Evolutionary conservation across 2,888 invertebrate species (phyloP).

Genomic region (Eupeodes latifasciatus): DNA sequence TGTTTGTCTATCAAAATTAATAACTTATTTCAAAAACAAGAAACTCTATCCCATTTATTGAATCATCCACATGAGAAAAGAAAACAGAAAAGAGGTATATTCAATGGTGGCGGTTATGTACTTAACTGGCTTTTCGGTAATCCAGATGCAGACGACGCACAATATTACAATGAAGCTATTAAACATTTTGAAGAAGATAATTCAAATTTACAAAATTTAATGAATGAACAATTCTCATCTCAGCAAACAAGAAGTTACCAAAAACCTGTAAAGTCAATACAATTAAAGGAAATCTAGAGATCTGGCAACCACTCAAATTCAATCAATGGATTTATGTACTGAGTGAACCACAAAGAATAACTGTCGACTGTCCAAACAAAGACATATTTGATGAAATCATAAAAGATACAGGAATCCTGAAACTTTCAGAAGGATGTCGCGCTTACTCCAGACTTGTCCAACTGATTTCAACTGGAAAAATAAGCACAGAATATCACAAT

Average conservation of each 20-base stretch:
- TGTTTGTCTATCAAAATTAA: no score
- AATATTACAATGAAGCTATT: no score
- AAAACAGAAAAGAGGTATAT: no score
- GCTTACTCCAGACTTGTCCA: conserved; percentile 4
- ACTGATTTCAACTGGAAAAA: conserved; percentile 4
- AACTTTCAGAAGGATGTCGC: conserved; percentile 1
- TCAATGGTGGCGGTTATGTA: no score
- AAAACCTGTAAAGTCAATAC: conserved; percentile 19
- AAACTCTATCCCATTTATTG: no score
- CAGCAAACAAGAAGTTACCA: conserved; percentile 3
- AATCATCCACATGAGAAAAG: no score
- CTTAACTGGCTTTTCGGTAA: no score
- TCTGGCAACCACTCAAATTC: conserved; percentile 20
- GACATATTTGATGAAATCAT: conserved; percentile 25
- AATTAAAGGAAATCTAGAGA: background rate
- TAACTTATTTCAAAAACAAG: no score
- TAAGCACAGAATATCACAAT: conserved; percentile 1
- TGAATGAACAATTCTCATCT: background rate
- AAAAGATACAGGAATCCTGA: background rate
- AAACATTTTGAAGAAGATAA: no score
- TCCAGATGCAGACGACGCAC: no score
- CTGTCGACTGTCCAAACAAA: conserved; percentile 10
- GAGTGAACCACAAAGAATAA: conserved; percentile 22
- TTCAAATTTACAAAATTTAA: no score
- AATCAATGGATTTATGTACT: conserved; percentile 30